Percentiles rank a stretch among this genome's conserved stretches.
These are phyloP conservation scores for Agonopterix subpropinquella DNA, from an alignment of 2,888 invertebrate genomes.

Conservation along the genomic window DNA sequence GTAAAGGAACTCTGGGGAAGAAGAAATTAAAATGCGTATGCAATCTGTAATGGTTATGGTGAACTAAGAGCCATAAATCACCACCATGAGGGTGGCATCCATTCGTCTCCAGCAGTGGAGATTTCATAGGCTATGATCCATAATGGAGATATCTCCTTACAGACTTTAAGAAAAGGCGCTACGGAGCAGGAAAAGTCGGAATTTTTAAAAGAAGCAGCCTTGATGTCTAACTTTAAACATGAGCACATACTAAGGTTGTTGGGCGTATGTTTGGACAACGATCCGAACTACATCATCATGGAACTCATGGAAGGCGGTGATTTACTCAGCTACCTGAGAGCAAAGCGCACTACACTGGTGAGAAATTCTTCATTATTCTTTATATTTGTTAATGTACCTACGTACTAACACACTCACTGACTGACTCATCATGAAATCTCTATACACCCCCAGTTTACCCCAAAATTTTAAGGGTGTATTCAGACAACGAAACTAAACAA, in stretches of 20 bases:
- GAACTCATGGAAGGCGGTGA: constrained; percentile 99
- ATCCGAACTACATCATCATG: constrained; percentile 95
- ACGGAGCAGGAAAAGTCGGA: constrained; percentile 93
- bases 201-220: constrained; percentile 96
- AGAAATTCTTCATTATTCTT: constrained; percentile 13
- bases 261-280: constrained; percentile 95
- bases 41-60: too few species aligned
- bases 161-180: constrained; percentile 94
- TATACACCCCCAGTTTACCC: too few species aligned
- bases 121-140: background rate
- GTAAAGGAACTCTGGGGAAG: too few species aligned
- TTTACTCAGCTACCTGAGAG: constrained; percentile 90
- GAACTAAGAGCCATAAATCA: too few species aligned
- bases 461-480: too few species aligned
- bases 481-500: too few species aligned
- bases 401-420: too few species aligned
- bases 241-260: constrained; percentile 94
- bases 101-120: background rate
- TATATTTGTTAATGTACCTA: too few species aligned
- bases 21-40: too few species aligned
- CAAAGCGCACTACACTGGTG: constrained; percentile 85
- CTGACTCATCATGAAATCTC: too few species aligned
- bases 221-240: constrained; percentile 98
- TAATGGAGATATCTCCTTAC: constrained; percentile 4
- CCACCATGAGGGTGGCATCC: background rate